Conservation (phyloP, 2,797 vertebrate genomes). For the Argentina silus region DNA sequence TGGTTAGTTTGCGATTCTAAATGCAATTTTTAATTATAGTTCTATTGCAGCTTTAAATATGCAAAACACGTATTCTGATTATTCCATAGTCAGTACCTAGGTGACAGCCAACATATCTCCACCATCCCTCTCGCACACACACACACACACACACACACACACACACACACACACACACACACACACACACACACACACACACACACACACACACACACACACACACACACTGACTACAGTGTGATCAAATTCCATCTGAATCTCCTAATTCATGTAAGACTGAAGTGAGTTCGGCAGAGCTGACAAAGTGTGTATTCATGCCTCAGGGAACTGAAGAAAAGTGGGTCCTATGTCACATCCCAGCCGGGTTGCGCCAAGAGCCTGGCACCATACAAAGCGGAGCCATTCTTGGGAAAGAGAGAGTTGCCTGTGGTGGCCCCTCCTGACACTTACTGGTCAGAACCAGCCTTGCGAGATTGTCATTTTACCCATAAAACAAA, state of each 20-base stretch:
- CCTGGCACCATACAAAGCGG: conserved; percentile 34
- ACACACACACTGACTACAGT: neutral
- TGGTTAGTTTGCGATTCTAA: too few species aligned
- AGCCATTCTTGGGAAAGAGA: conserved; percentile 30
- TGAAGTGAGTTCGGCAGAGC: neutral
- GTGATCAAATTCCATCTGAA: conserved; percentile 8
- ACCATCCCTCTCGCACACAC: too few species aligned
- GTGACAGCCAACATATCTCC: too few species aligned
- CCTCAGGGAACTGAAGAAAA: conserved; percentile 19
- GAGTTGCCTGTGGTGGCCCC: conserved; percentile 3
- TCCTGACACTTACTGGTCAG: neutral
- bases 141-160: too few species aligned
- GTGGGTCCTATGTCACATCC: conserved; percentile 28
- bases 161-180: too few species aligned
- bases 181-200: too few species aligned
- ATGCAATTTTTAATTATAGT: neutral
- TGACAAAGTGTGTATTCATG: conserved; percentile 36
- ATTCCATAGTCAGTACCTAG: neutral
- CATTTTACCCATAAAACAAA: conserved; percentile 1
- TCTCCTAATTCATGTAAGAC: conserved; percentile 10
- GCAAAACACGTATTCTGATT: neutral
- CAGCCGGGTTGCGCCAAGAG: conserved; percentile 19
- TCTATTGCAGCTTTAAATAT: neutral
- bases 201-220: too few species aligned
- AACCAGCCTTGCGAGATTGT: neutral